Evolutionary conservation across 53 echinoderm and acorn worm genomes (phyloP).

Genomic region (Holothuria scabra): DNA sequence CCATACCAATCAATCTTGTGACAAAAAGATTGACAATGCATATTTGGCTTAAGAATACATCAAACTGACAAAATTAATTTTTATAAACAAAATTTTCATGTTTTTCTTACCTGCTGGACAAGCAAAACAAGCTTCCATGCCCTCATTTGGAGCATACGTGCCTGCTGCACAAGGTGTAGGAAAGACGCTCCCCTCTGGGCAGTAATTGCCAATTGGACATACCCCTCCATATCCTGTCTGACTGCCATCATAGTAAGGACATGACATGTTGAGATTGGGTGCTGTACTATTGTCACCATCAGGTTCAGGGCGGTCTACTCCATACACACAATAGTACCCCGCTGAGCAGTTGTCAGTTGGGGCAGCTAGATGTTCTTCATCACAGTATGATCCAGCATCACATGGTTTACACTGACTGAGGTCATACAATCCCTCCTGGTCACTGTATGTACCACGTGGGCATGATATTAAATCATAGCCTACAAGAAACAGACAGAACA

Average conservation of each 20-base stretch:
- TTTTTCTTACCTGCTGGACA: conserved; percentile 84
- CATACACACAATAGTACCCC: conserved; percentile 86
- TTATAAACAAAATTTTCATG: background rate
- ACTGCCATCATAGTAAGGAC: conserved; percentile 83
- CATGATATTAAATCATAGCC: conserved; percentile 87
- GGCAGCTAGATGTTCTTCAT: conserved; percentile 70
- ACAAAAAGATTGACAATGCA: too few relatives aligned
- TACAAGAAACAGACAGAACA: background rate
- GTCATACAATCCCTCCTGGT: conserved; percentile 77
- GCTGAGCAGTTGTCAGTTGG: conserved; percentile 64
- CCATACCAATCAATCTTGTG: too few relatives aligned
- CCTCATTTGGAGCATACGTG: conserved; percentile 77
- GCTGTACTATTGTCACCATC: conserved; percentile 85
- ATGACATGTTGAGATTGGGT: conserved; percentile 64
- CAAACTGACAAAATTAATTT: background rate
- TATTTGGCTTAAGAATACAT: background rate
- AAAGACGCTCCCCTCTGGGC: conserved; percentile 66
- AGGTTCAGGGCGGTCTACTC: conserved; percentile 82
- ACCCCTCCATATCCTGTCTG: conserved; percentile 94
- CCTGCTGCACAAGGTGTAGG: conserved; percentile 84
- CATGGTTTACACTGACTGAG: conserved; percentile 88
- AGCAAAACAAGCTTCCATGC: conserved; percentile 70
- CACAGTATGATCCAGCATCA: conserved; percentile 85
- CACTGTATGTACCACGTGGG: conserved; percentile 95
- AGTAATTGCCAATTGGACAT: conserved; percentile 81